A percentile compares a stretch with the other conserved stretches of the same genome.
Evolutionary conservation across 2,113 vertebrate species (phyloP).

Genomic region (Loxodonta africana): DNA sequence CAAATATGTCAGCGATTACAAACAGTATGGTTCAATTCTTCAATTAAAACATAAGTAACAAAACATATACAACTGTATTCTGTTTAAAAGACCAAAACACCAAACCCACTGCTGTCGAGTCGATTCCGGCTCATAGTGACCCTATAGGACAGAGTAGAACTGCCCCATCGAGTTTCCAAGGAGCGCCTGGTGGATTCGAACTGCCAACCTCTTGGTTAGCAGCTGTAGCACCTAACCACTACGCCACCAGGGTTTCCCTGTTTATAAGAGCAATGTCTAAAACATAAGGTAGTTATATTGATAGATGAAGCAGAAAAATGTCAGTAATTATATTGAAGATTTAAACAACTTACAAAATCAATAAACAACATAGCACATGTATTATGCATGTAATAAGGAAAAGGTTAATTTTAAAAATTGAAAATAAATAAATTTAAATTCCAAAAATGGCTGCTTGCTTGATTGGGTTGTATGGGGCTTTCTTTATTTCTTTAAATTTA

Average conservation of each 20-base stretch:
- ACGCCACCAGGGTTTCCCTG: no score
- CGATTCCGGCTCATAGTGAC: no score
- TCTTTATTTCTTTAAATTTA: not conserved
- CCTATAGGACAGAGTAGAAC: no score
- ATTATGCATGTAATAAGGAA: not conserved
- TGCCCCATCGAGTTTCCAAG: no score
- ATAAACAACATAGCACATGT: not conserved
- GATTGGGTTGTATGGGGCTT: not conserved
- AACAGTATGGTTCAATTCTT: not conserved
- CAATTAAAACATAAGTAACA: not conserved
- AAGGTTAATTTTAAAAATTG: not conserved
- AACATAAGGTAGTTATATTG: not conserved
- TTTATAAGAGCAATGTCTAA: not conserved
- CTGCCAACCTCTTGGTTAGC: no score
- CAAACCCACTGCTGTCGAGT: no score
- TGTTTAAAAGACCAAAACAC: not conserved
- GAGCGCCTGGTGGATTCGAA: no score
- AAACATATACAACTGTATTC: not conserved
- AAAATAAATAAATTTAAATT: not conserved
- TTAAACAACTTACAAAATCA: not conserved
- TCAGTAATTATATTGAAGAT: not conserved
- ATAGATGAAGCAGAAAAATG: not conserved
- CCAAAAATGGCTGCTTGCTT: not conserved
- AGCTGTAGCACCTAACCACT: no score
- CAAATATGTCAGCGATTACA: not conserved